Evolutionary conservation across 2,113 vertebrate species (phyloP).

Genomic region (Puffinus mauretanicus): DNA sequence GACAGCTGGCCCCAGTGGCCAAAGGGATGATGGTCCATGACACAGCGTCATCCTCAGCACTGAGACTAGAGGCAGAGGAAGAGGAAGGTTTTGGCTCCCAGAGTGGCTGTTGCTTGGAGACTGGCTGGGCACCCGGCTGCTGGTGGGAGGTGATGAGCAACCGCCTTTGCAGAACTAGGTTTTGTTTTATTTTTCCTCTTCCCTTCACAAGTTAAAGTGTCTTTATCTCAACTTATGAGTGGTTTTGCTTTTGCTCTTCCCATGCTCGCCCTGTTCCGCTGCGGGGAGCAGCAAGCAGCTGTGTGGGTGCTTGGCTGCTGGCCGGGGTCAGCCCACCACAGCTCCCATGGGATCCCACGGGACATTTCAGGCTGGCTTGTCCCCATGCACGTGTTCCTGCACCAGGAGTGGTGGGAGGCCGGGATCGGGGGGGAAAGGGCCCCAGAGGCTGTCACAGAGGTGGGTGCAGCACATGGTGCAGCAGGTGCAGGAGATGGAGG

Average conservation of each 20-base stretch:
- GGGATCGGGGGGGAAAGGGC: background rate
- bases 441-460: background rate
- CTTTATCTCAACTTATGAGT: accelerated
- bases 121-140: background rate
- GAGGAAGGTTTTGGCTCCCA: background rate
- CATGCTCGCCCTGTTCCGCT: accelerated
- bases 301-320: accelerated
- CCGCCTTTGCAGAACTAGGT: accelerated
- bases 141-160: background rate
- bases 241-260: background rate
- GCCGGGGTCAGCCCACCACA: background rate
- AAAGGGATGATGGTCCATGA: accelerated
- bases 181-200: background rate
- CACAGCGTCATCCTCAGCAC: accelerated
- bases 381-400: accelerated
- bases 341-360: background rate
- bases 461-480: background rate
- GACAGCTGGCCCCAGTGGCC: background rate
- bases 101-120: background rate
- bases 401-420: background rate
- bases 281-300: accelerated
- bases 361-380: too few relatives aligned
- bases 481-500: background rate
- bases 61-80: background rate
- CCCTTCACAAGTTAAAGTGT: too few relatives aligned